These are phyloP conservation scores for Hirtodrosophila alboralis DNA, from an alignment of 2,888 invertebrate genomes.

Conservation along the genomic window DNA sequence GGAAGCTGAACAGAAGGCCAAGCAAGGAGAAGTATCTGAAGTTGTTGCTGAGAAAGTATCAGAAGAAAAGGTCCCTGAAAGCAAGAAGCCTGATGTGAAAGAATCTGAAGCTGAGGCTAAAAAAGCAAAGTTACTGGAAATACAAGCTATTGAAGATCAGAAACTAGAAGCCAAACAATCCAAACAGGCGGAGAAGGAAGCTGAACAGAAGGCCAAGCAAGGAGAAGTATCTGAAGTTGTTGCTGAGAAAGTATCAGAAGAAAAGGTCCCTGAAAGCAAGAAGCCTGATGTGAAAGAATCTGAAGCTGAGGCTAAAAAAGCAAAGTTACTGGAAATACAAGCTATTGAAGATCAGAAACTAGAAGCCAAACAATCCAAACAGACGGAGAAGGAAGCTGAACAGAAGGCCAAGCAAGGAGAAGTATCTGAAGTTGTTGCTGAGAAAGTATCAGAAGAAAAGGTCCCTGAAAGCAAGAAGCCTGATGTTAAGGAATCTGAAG, in stretches of 20 bases:
- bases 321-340: conserved; percentile 17
- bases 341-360: conserved; percentile 17
- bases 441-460: conserved; percentile 15
- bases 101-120: conserved; percentile 2
- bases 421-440: conserved; percentile 17
- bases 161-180: conserved; percentile 3
- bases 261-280: conserved; percentile 1
- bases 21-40: conserved; percentile 16
- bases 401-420: conserved; percentile 14
- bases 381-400: neutral
- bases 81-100: conserved; percentile 2
- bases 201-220: too few species aligned
- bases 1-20: conserved; percentile 3
- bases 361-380: conserved; percentile 32
- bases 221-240: conserved; percentile 30
- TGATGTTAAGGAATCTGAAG: conserved; percentile 6
- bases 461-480: conserved; percentile 16
- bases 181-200: too few species aligned
- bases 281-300: conserved; percentile 23
- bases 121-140: conserved; percentile 4
- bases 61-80: conserved; percentile 5
- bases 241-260: conserved; percentile 17
- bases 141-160: conserved; percentile 12
- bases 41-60: conserved; percentile 16
- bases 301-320: conserved; percentile 8